These are phyloP conservation scores for Periophthalmus magnuspinnatus DNA, from an alignment of 2,797 vertebrate species.

Conservation along the genomic window DNA sequence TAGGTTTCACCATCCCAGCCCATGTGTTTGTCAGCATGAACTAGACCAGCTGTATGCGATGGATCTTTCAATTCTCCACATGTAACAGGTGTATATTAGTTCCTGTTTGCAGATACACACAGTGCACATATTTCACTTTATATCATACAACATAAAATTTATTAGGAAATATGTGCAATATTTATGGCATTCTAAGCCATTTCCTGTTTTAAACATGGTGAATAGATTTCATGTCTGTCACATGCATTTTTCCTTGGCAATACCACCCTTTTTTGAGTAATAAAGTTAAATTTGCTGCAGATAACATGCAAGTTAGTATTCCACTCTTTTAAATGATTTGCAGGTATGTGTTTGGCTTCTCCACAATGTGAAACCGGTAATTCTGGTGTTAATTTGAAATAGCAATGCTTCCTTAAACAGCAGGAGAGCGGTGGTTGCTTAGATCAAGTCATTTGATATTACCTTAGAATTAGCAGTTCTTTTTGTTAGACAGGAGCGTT, in stretches of 20 bases:
- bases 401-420: slow-evolving; percentile 36
- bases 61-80: background rate
- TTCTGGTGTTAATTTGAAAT: background rate
- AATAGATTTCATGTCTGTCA: too few species aligned
- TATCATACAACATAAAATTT: slow-evolving; percentile 5
- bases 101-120: background rate
- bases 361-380: background rate
- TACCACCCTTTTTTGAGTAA: background rate
- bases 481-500: too few species aligned
- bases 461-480: background rate
- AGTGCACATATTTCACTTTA: background rate
- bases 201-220: background rate
- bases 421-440: background rate
- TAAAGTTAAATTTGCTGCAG: background rate
- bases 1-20: background rate
- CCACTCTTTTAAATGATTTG: background rate
- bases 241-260: background rate
- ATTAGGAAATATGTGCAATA: background rate
- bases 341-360: background rate
- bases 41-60: background rate
- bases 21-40: background rate
- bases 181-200: background rate
- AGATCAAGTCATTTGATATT: background rate
- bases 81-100: background rate
- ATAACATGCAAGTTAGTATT: background rate